Evolutionary conservation across 2,797 vertebrate species (phyloP), one percentile per base, ranked within the genome.

Genomic region (Octomys mimax): DNA sequence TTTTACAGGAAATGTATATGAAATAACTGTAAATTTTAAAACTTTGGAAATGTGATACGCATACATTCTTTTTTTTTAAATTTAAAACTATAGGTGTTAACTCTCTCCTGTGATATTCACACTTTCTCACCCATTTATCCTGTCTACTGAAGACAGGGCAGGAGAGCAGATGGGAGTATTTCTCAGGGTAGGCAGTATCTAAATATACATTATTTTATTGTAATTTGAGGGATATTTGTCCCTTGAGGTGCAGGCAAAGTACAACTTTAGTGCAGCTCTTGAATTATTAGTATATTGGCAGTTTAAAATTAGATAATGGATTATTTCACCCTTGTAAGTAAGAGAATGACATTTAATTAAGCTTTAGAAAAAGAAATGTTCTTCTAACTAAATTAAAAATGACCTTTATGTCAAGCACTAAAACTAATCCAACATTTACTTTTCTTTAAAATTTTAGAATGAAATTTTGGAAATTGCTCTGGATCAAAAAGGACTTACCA

Each of bases 381-480:
- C 19, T 88, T 91, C 66, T 70, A 82, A 88, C 90, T 84, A 36
- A 92, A 66, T 79, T 33, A 73, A 78, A 31, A 49, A 52, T 52
- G 46, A 19, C 33, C 46, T 57, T 91, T 42, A 71, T 93, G 28
- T 85, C n/a, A 87, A 95, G 39, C n/a, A 68, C 89, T 92, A 81
- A 93, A 94, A 70, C 83, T 95, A 92, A 91, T 83, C 39, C 59
- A 87, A 31, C 78, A 10, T 97, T 97, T 78, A 89, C 16, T 31
- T 89, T 77, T 92, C 92, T 89, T 90, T 80, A 57, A 19, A 89
- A 91, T 98, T 98, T 86, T 97, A 99, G 99, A 99, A 99, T 81
- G 99, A 99, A 98, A 99, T 99, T 95, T 97, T 99, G 97, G 99
- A 99, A 97, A 98, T 99, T 82, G 99, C 99, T 92, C 98, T 99